A percentile compares a stretch with the other conserved stretches of the same genome.
These are phyloP conservation scores for Papilio helenus DNA, from an alignment of 1,140 invertebrate genomes.

Conservation along the genomic window DNA sequence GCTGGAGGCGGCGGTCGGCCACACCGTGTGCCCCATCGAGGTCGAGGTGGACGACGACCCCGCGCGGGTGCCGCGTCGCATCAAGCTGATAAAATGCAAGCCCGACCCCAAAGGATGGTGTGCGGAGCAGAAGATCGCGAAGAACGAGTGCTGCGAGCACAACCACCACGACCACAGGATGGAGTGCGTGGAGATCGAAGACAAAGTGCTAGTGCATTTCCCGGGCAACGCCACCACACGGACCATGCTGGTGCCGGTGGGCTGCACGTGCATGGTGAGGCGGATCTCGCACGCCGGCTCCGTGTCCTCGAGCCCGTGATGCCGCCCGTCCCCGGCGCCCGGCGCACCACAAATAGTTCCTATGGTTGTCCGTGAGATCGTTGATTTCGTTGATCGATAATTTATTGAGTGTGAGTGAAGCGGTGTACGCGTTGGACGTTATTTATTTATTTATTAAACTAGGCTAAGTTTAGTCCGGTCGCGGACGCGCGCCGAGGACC, in stretches of 20 bases:
- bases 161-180: constrained; percentile 49
- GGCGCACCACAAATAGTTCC: constrained; percentile 35
- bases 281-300: constrained; percentile 42
- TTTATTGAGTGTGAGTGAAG: constrained; percentile 37
- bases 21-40: constrained; percentile 68
- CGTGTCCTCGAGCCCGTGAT: constrained; percentile 36
- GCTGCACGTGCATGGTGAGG: constrained; percentile 68
- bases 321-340: constrained; percentile 7
- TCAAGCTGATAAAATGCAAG: constrained; percentile 67
- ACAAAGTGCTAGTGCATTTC: constrained; percentile 66
- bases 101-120: constrained; percentile 57
- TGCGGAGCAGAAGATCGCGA: constrained; percentile 49
- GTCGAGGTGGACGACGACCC: constrained; percentile 57
- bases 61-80: constrained; percentile 62
- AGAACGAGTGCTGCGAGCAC: constrained; percentile 63
- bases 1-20: constrained; percentile 56
- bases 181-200: constrained; percentile 68
- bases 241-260: constrained; percentile 60
- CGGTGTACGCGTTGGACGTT: constrained; percentile 6
- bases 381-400: too few relatives aligned
- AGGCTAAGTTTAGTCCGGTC: constrained; percentile 37
- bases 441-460: constrained; percentile 46
- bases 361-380: constrained; percentile 32
- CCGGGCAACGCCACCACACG: constrained; percentile 39
- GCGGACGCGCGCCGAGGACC: background rate